Evolutionary conservation across 2,113 vertebrate species (phyloP).

Genomic region (Melanerpes aurifrons): DNA sequence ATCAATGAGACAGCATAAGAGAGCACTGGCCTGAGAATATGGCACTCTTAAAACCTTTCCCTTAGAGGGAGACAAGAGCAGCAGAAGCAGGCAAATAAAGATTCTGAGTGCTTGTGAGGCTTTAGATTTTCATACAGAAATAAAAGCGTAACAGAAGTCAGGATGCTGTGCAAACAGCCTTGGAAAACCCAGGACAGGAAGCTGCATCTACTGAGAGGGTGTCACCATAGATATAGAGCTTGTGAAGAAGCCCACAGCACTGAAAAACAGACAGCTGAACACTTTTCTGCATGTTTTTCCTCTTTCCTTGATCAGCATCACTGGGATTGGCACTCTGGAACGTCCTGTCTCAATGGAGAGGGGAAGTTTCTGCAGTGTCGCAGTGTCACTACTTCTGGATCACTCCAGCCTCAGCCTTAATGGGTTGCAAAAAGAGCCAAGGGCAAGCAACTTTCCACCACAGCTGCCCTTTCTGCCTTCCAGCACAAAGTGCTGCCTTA

Average conservation of each 20-base stretch:
- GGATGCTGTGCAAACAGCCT: not conserved
- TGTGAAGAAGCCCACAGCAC: not conserved
- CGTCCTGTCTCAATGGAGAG: not conserved
- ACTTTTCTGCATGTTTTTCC: not conserved
- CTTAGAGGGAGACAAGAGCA: not conserved
- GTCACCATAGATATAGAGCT: not conserved
- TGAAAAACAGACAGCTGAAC: not conserved
- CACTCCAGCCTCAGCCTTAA: not conserved
- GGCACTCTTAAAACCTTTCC: not conserved
- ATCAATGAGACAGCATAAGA: not conserved
- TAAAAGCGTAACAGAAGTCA: not conserved
- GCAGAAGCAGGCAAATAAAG: not conserved
- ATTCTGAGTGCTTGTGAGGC: not conserved
- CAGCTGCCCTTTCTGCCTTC: not conserved
- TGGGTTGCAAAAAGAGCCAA: not conserved
- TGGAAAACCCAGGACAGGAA: not conserved
- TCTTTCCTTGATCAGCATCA: not conserved
- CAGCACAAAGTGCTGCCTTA: not conserved
- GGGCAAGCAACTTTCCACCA: not conserved
- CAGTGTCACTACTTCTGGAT: not conserved
- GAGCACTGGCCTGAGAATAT: not conserved
- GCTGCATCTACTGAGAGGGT: not conserved
- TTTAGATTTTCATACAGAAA: not conserved
- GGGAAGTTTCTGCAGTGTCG: not conserved
- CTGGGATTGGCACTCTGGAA: not conserved